Conservation (phyloP, 2,888 invertebrate genomes). For the Nemapogon koenigi region DNA sequence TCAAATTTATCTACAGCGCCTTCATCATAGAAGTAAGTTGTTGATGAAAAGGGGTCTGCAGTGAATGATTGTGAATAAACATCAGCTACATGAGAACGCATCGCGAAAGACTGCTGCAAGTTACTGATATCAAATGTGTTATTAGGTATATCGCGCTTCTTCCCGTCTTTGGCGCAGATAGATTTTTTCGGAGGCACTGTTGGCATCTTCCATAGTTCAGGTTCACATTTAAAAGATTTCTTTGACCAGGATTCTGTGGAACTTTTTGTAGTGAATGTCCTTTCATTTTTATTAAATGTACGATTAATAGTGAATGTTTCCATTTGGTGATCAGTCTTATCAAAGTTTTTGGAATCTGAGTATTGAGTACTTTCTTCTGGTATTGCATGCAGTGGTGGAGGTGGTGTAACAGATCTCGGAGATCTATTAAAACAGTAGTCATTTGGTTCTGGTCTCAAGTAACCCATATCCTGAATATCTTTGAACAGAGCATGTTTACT, state of each 20-base stretch:
- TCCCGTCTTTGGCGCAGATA: conserved; percentile 28
- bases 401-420: conserved; percentile 37
- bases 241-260: conserved; percentile 45
- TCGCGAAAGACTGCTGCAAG: conserved; percentile 13
- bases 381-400: conserved; percentile 50
- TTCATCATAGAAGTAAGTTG: conserved; percentile 72
- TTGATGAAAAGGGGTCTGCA: conserved; percentile 71
- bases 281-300: conserved; percentile 41
- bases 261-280: conserved; percentile 21
- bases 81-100: conserved; percentile 30
- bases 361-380: conserved; percentile 53
- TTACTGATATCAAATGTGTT: conserved; percentile 25
- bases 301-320: conserved; percentile 48
- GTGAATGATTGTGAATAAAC: conserved; percentile 58
- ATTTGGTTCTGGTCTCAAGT: conserved; percentile 23
- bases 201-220: conserved; percentile 47
- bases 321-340: conserved; percentile 34
- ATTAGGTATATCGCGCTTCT: conserved; percentile 29
- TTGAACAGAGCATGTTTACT: conserved; percentile 45
- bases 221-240: conserved; percentile 37
- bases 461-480: no score
- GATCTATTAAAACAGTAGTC: conserved; percentile 26
- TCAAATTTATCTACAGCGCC: conserved; percentile 73
- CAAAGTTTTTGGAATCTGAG: conserved; percentile 35
- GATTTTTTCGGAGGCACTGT: conserved; percentile 28